Percentiles rank a stretch among this genome's conserved stretches.
Conservation (phyloP, 2,797 vertebrate species). For the Hoplostethus mediterraneus region DNA sequence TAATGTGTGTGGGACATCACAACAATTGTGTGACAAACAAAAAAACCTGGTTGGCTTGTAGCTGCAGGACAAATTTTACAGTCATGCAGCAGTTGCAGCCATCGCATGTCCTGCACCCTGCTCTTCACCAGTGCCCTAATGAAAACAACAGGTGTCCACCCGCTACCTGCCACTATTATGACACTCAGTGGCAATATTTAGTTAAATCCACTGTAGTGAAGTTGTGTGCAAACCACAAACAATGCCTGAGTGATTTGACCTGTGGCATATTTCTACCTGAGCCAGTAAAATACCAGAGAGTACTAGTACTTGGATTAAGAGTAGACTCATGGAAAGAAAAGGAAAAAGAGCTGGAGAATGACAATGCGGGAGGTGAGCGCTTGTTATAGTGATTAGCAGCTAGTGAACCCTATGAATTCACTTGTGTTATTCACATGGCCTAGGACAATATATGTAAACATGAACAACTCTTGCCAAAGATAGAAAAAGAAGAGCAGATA, state of each 20-base stretch:
- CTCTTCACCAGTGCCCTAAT: not conserved
- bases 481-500: not conserved
- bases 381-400: not conserved
- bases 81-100: not conserved
- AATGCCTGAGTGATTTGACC: not conserved
- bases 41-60: not conserved
- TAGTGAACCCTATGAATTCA: not conserved
- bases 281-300: too few species aligned
- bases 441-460: too few species aligned
- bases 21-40: too few species aligned
- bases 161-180: slow-evolving; percentile 26
- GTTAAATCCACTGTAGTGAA: slow-evolving; percentile 15
- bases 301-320: too few species aligned
- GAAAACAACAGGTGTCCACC: slow-evolving; percentile 14
- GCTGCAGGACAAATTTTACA: not conserved
- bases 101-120: not conserved
- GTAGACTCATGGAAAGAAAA: too few species aligned
- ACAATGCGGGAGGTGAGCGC: not conserved
- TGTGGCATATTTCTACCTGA: not conserved
- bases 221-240: slow-evolving; percentile 2
- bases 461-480: too few species aligned
- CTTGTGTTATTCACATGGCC: not conserved
- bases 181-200: slow-evolving; percentile 23
- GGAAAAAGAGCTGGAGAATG: not conserved
- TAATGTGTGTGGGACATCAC: too few species aligned